These are phyloP conservation scores for Sprattus sprattus DNA, from an alignment of 2,113 vertebrate species.

Conservation along the genomic window DNA sequence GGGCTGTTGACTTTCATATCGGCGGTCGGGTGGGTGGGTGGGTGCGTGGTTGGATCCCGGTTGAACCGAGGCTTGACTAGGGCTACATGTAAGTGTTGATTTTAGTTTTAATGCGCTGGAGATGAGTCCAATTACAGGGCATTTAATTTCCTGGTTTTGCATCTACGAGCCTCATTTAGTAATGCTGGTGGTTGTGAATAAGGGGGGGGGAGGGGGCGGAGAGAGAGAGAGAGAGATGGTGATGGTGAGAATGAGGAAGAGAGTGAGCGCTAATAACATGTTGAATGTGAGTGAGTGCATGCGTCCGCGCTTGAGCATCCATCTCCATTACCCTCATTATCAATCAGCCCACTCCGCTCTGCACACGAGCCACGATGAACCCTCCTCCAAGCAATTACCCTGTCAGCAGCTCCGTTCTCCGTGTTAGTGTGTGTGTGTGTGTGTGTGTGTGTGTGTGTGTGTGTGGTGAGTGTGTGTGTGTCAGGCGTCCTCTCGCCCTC, in stretches of 20 bases:
- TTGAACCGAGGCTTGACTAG: constrained; percentile 53
- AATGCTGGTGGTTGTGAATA: background rate
- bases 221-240: background rate
- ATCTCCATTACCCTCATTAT: background rate
- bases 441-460: no score
- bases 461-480: no score
- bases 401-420: background rate
- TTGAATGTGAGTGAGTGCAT: background rate
- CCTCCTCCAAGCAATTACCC: background rate
- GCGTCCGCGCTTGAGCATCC: background rate
- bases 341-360: background rate
- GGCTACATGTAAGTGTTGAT: constrained; percentile 56
- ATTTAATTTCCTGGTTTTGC: constrained; percentile 63
- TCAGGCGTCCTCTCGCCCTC: background rate
- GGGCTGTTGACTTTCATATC: constrained; percentile 63
- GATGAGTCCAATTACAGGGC: constrained; percentile 66
- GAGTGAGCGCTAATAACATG: background rate
- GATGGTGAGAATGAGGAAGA: background rate
- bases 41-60: no score
- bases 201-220: no score
- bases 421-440: no score
- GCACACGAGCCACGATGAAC: background rate
- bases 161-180: constrained; percentile 59
- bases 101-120: constrained; percentile 52
- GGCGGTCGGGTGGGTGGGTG: constrained; percentile 15